phyloP scores from a whole-genome alignment of 2,888 invertebrate species.

The Branchellion lobata region DNA sequence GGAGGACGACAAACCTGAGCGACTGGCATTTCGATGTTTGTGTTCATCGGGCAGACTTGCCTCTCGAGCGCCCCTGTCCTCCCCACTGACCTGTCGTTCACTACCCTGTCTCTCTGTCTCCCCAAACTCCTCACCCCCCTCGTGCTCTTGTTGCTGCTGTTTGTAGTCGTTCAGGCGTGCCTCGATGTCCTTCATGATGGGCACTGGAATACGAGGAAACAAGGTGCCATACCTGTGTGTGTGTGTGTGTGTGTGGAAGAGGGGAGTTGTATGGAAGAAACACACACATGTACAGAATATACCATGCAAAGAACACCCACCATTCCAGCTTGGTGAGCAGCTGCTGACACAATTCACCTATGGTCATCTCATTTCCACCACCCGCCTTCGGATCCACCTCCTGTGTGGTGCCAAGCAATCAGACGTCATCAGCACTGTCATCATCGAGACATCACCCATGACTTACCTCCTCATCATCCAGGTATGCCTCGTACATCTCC shows the following conservation, averaged over 20 bases:
- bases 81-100: background rate
- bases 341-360: slow-evolving; percentile 87
- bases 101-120: background rate
- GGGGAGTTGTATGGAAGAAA: background rate
- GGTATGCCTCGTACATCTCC: slow-evolving; percentile 93
- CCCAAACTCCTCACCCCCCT: background rate
- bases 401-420: no score
- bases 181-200: slow-evolving; percentile 69
- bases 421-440: no score
- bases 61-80: background rate
- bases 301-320: slow-evolving; percentile 60
- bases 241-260: background rate
- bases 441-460: no score
- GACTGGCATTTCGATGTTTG: background rate
- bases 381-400: slow-evolving; percentile 97
- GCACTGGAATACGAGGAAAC: slow-evolving; percentile 97
- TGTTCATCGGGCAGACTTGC: background rate
- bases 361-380: slow-evolving; percentile 86
- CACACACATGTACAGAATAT: background rate
- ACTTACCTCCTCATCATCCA: slow-evolving; percentile 93
- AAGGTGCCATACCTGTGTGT: slow-evolving; percentile 77
- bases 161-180: background rate
- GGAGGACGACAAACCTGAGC: no score
- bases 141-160: slow-evolving; percentile 17
- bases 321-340: slow-evolving; percentile 94